Conservation (phyloP, 2,888 invertebrate species). For the Tetragnatha montana region DNA sequence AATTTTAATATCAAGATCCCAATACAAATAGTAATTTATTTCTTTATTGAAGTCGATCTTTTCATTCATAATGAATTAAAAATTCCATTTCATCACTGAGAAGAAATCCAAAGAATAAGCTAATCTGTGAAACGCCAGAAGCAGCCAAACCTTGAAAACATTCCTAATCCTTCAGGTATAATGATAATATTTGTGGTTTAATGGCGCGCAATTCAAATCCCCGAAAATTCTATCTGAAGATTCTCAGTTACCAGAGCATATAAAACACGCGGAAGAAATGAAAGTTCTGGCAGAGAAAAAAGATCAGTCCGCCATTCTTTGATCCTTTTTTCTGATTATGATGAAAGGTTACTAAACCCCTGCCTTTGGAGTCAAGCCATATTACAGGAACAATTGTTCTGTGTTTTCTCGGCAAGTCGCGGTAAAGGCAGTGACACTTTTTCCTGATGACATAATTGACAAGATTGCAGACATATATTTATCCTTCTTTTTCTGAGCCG, state of each 20-base stretch:
- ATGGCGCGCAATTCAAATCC: not conserved
- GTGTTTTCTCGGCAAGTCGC: conserved; percentile 24
- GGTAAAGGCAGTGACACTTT: conserved; percentile 11
- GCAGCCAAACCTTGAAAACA: too few relatives aligned
- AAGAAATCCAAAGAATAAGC: too few relatives aligned
- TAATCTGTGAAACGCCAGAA: too few relatives aligned
- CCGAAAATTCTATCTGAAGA: not conserved
- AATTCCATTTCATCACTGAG: too few relatives aligned
- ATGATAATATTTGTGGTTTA: not conserved
- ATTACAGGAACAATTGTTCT: conserved; percentile 36
- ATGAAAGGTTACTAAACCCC: conserved; percentile 52
- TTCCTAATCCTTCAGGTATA: too few relatives aligned
- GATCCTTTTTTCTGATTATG: conserved; percentile 22
- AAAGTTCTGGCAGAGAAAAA: conserved; percentile 8
- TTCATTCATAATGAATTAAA: too few relatives aligned
- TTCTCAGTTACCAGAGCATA: conserved; percentile 36
- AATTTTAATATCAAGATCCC: too few relatives aligned
- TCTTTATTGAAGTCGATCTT: too few relatives aligned
- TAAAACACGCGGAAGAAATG: conserved; percentile 43
- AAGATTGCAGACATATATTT: not conserved
- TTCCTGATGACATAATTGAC: conserved; percentile 20
- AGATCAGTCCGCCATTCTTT: conserved; percentile 10
- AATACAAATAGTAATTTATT: too few relatives aligned
- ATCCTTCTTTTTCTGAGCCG: not conserved
- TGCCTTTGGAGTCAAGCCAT: conserved; percentile 32